Conservation (phyloP, 2,888 invertebrate species). For the Gnatocerus cornutus region DNA sequence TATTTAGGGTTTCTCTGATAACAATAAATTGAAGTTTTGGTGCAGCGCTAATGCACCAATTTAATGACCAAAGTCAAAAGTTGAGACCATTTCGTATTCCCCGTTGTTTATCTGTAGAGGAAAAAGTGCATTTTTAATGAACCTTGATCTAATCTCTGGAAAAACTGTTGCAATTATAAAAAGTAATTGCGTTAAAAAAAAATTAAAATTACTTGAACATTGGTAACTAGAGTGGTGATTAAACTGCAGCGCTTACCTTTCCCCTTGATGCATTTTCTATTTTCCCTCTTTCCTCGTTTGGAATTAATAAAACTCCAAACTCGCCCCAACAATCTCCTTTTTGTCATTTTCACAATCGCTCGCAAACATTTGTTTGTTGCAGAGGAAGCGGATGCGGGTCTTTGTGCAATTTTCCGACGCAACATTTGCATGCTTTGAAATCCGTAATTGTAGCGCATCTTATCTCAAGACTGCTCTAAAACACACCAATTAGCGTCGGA, state of each 20-base stretch:
- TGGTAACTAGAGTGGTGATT: too few species aligned
- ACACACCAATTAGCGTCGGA: conserved; percentile 19
- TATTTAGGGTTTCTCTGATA: conserved; percentile 46
- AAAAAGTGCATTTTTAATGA: too few species aligned
- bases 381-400: conserved; percentile 40
- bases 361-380: conserved; percentile 34
- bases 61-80: conserved; percentile 29
- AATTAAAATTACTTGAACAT: too few species aligned
- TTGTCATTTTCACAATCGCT: conserved; percentile 27
- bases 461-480: conserved; percentile 20
- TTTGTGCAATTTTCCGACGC: conserved; percentile 38
- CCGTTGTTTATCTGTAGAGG: conserved; percentile 16
- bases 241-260: too few species aligned
- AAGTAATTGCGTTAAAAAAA: too few species aligned
- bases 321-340: not conserved
- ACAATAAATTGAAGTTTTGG: conserved; percentile 41
- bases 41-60: conserved; percentile 27
- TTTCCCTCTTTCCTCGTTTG: not conserved
- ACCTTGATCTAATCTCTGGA: too few species aligned
- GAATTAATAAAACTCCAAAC: not conserved
- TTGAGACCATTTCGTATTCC: conserved; percentile 17
- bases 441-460: conserved; percentile 41
- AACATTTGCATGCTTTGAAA: conserved; percentile 45
- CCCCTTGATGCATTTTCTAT: too few species aligned
- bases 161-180: too few species aligned